Percentiles rank a stretch among this genome's conserved stretches.
phyloP scores from a whole-genome alignment of 2,797 vertebrate genomes.

The Artibeus jamaicensis region DNA sequence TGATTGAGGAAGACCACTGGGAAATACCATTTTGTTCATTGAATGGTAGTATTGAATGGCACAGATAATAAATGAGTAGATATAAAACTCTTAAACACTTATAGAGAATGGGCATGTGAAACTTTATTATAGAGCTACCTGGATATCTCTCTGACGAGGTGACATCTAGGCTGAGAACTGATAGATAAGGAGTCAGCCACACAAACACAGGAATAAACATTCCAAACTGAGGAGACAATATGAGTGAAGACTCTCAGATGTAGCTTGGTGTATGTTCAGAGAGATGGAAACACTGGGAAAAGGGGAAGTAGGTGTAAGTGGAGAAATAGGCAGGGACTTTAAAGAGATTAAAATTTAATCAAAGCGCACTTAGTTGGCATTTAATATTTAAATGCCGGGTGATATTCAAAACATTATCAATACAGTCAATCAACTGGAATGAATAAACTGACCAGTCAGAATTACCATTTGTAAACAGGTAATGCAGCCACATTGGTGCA shows the following conservation, averaged over 20 bases:
- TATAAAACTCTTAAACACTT: neutral
- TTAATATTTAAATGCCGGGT: neutral
- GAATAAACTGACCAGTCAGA: neutral
- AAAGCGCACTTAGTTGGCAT: neutral
- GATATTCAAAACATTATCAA: slow-evolving; percentile 5
- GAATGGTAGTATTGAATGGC: neutral
- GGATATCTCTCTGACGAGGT: neutral
- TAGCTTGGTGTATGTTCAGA: neutral
- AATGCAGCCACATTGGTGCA: neutral
- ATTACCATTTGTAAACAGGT: neutral
- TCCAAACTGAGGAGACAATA: neutral
- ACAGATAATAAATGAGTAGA: neutral
- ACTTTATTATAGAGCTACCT: neutral
- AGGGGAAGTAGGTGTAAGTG: neutral
- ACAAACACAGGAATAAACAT: neutral
- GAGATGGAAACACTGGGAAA: neutral
- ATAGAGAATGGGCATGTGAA: neutral
- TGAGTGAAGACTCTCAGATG: neutral
- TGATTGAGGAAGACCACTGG: neutral
- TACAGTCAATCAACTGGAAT: neutral
- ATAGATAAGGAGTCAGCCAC: neutral
- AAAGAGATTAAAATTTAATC: neutral
- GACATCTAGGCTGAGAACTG: neutral
- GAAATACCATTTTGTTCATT: neutral
- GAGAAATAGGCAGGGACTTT: neutral